These are phyloP conservation scores for Microtus richardsoni DNA, from an alignment of 2,113 vertebrate species.

Conservation along the genomic window DNA sequence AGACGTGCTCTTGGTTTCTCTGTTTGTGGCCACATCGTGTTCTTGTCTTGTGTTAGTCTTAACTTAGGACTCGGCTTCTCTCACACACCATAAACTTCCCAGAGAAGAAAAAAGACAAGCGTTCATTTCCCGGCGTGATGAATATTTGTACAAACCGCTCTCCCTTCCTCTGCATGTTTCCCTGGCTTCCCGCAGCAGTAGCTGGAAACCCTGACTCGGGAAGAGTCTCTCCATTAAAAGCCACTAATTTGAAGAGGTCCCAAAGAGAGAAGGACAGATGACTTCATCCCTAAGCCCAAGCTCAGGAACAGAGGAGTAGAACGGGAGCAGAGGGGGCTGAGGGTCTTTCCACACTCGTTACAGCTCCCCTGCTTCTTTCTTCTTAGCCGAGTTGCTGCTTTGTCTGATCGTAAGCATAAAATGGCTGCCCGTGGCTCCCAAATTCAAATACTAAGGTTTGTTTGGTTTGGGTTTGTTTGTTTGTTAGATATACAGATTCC, in stretches of 20 bases:
- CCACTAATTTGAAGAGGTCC: neutral
- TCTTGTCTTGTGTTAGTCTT: neutral
- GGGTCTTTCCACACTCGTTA: neutral
- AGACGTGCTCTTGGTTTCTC: neutral
- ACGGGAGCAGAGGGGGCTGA: neutral
- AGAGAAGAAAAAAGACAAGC: neutral
- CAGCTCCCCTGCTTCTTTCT: neutral
- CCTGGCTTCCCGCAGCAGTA: neutral
- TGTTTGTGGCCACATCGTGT: too few relatives aligned
- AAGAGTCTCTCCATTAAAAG: slow-evolving; percentile 11
- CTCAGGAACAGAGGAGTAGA: neutral
- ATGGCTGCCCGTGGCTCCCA: neutral
- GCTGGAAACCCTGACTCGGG: neutral
- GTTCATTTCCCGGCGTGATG: neutral
- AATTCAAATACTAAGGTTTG: neutral
- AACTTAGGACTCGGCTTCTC: slow-evolving; percentile 1
- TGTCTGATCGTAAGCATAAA: neutral
- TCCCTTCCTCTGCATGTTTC: neutral
- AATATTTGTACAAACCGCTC: neutral
- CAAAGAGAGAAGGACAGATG: too few relatives aligned
- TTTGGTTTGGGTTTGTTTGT: neutral
- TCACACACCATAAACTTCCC: neutral
- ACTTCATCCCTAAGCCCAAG: neutral
- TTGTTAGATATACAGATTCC: neutral
- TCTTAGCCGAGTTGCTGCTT: neutral